Evolutionary conservation across 2,888 invertebrate species (phyloP).

Genomic region (Eremobia ochroleuca): DNA sequence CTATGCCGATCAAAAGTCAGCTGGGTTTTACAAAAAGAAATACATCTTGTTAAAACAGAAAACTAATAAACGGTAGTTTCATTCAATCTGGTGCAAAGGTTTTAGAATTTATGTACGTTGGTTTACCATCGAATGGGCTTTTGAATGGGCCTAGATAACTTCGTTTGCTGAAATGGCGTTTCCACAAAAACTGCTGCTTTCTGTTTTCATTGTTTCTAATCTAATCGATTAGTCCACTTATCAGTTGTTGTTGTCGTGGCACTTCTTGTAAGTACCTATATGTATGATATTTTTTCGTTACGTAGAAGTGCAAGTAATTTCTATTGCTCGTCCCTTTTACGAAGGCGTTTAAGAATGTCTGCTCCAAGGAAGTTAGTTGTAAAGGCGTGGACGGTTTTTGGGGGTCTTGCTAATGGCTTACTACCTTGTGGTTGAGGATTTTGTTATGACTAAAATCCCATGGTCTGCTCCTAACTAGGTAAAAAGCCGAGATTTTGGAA

Average conservation of each 20-base stretch:
- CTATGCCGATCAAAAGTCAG: background rate
- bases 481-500: background rate
- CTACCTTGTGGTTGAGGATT: background rate
- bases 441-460: too few species aligned
- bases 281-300: background rate
- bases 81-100: constrained; percentile 30
- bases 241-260: background rate
- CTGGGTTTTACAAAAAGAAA: constrained; percentile 4
- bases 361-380: background rate
- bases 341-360: constrained; percentile 19
- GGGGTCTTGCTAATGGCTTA: background rate
- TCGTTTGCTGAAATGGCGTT: constrained; percentile 19
- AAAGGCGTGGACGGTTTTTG: background rate
- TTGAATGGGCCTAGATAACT: constrained; percentile 33
- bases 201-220: constrained; percentile 21
- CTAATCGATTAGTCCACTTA: background rate
- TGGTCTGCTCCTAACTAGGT: background rate
- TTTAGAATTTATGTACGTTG: constrained; percentile 13
- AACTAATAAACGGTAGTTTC: constrained; percentile 18
- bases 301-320: background rate
- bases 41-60: background rate
- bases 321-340: constrained; percentile 23
- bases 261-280: background rate
- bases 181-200: constrained; percentile 14
- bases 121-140: constrained; percentile 18